Conservation (phyloP, 2,113 vertebrate species). For the Melanostigma gelatinosum region DNA sequence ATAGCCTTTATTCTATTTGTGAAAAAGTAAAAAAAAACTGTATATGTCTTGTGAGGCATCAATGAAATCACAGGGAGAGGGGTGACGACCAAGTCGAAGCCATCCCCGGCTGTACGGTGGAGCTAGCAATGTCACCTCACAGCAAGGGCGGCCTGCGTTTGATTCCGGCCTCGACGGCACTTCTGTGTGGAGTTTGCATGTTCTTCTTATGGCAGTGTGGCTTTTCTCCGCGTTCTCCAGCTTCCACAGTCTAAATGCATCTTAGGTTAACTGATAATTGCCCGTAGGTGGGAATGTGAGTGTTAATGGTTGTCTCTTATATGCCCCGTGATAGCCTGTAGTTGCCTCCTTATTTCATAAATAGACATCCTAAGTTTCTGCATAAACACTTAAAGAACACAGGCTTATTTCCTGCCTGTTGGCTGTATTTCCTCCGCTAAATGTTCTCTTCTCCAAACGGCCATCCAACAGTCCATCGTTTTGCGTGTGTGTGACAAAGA, state of each 20-base stretch:
- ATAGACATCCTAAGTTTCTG: not conserved
- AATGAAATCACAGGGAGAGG: too few relatives aligned
- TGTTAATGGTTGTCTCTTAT: not conserved
- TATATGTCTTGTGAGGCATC: too few relatives aligned
- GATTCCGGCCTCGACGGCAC: not conserved
- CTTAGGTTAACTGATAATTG: not conserved
- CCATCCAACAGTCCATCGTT: conserved; percentile 8
- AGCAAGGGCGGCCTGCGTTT: not conserved
- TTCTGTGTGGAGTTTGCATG: not conserved
- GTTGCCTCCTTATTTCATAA: not conserved
- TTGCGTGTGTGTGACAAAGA: conserved; percentile 12
- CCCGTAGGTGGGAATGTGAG: not conserved
- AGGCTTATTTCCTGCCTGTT: conserved; percentile 19
- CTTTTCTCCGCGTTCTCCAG: not conserved
- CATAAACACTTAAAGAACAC: not conserved
- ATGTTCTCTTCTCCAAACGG: conserved; percentile 20
- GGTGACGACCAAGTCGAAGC: not conserved
- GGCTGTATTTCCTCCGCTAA: conserved; percentile 48
- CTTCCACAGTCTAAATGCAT: not conserved
- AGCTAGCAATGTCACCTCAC: not conserved
- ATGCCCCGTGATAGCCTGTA: not conserved
- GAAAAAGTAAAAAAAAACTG: too few relatives aligned
- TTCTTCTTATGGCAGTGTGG: not conserved
- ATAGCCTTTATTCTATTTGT: not conserved
- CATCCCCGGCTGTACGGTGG: not conserved